A percentile compares a stretch with the other conserved stretches of the same genome.
Conservation (phyloP, 1,140 invertebrate genomes). For the Frieseomelitta varia region DNA sequence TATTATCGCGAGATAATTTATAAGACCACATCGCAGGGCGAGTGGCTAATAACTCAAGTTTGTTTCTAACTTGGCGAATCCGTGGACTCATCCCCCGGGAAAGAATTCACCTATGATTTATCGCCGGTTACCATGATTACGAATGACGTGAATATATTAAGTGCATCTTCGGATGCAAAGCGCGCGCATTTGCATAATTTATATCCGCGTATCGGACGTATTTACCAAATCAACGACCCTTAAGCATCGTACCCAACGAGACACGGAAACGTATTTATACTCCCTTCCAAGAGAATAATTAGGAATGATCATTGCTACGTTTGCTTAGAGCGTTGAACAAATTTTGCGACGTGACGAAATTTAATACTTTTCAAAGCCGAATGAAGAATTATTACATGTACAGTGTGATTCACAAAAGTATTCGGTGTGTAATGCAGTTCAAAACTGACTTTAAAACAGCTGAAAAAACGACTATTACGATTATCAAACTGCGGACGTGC, state of each 20-base stretch:
- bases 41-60: slow-evolving; percentile 35
- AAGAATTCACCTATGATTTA: slow-evolving; percentile 32
- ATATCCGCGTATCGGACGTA: slow-evolving; percentile 24
- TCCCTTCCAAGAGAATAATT: background rate
- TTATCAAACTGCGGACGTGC: no score
- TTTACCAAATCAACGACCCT: slow-evolving; percentile 38
- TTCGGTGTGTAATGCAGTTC: no score
- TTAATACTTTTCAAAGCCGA: no score
- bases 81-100: background rate
- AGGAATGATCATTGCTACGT: background rate
- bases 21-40: background rate
- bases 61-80: slow-evolving; percentile 16
- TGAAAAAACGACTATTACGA: no score
- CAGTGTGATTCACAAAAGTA: no score
- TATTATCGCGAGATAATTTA: slow-evolving; percentile 23
- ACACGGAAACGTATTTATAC: background rate
- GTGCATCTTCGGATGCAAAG: slow-evolving; percentile 6
- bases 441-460: no score
- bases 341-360: no score
- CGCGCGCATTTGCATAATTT: slow-evolving; percentile 41
- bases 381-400: no score
- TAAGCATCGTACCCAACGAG: background rate
- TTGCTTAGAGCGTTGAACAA: background rate
- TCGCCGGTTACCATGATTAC: slow-evolving; percentile 21
- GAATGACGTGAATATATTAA: slow-evolving; percentile 17